These are phyloP conservation scores for Nymphalis urticae DNA, from an alignment of 2,888 invertebrate species.

Conservation along the genomic window DNA sequence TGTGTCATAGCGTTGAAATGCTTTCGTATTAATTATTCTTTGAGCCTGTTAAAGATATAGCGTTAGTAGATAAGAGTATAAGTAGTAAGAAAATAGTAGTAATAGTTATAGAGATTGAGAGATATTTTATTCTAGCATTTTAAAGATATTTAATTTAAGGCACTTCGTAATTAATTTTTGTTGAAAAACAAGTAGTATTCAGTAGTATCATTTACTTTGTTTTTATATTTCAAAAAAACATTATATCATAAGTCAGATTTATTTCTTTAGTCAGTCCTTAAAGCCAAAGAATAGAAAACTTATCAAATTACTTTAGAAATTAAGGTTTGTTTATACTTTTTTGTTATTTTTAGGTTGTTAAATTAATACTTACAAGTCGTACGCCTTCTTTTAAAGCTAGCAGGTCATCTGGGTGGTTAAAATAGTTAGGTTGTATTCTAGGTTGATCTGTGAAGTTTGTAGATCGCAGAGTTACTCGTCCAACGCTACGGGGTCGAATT, in stretches of 20 bases:
- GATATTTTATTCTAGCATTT: no score
- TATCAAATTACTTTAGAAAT: neutral
- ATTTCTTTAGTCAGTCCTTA: no score
- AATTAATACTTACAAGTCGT: conserved; percentile 80
- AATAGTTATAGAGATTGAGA: neutral
- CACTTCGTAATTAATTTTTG: no score
- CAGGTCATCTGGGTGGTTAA: conserved; percentile 87
- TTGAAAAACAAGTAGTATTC: no score
- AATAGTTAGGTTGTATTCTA: conserved; percentile 90
- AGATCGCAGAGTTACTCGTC: conserved; percentile 86
- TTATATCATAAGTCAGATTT: no score
- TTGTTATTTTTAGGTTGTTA: neutral
- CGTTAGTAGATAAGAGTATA: no score
- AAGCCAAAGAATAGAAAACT: no score
- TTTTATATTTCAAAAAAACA: no score
- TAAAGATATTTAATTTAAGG: no score
- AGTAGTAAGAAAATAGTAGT: no score
- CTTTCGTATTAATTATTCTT: conserved; percentile 61
- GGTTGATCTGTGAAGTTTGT: conserved; percentile 89
- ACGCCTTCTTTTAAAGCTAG: conserved; percentile 87
- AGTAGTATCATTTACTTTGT: no score
- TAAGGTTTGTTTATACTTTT: no score
- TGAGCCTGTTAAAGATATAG: conserved; percentile 53
- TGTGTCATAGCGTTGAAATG: conserved; percentile 65
- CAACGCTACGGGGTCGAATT: conserved; percentile 87